Evolutionary conservation across 1,140 invertebrate species (phyloP).

Genomic region (Belonocnema kinseyi): DNA sequence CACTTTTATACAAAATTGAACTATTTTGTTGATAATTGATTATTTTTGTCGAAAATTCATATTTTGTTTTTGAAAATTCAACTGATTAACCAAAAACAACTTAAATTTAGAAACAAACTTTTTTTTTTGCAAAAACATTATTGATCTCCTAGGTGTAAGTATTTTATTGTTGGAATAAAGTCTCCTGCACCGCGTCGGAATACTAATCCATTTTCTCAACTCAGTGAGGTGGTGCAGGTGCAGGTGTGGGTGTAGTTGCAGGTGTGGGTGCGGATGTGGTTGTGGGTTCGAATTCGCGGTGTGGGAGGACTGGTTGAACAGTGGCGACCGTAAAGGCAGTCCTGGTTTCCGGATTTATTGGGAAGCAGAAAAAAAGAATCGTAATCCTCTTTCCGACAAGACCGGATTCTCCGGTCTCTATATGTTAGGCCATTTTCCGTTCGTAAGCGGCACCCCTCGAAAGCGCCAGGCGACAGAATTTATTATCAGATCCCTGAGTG

Average conservation of each 20-base stretch:
- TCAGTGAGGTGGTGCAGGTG: neutral
- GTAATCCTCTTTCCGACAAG: constrained; percentile 29
- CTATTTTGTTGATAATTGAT: too few species aligned
- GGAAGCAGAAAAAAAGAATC: constrained; percentile 24
- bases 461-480: neutral
- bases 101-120: too few species aligned
- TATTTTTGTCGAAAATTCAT: too few species aligned
- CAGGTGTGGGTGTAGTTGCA: neutral
- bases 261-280: neutral
- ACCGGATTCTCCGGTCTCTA: constrained; percentile 7
- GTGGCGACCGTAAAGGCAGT: constrained; percentile 15
- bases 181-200: constrained; percentile 14
- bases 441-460: neutral
- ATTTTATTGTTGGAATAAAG: constrained; percentile 31
- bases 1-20: too few species aligned
- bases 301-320: neutral
- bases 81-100: too few species aligned
- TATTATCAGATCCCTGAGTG: too few species aligned
- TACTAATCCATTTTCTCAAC: constrained; percentile 11
- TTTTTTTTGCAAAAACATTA: too few species aligned
- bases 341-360: constrained; percentile 28
- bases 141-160: neutral
- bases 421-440: neutral
- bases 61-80: too few species aligned
- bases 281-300: neutral